Evolutionary conservation across 2,113 vertebrate species (phyloP).

Genomic region (Fregetta grallaria): DNA sequence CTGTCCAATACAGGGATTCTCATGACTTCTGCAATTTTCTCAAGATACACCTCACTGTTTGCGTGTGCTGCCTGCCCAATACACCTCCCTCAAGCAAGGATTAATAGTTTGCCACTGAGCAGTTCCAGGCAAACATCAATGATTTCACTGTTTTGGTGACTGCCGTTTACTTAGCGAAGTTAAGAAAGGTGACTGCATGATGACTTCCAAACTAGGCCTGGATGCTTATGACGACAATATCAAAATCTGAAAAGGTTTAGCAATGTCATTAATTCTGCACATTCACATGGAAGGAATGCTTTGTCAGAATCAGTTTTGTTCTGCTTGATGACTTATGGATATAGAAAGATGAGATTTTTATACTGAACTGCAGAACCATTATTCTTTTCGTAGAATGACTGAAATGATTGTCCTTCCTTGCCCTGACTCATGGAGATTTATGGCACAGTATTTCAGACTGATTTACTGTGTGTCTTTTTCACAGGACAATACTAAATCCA

Average conservation of each 20-base stretch:
- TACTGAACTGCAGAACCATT: slow-evolving; percentile 1
- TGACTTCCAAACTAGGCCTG: background rate
- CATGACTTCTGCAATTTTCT: background rate
- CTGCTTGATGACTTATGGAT: slow-evolving; percentile 15
- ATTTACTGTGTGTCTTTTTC: background rate
- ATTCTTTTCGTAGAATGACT: background rate
- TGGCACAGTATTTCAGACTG: background rate
- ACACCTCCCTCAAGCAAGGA: background rate
- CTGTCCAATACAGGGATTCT: background rate
- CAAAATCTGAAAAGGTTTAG: background rate
- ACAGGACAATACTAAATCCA: background rate
- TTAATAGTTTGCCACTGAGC: background rate
- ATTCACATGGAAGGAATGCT: slow-evolving; percentile 25
- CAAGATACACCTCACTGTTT: background rate
- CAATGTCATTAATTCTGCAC: background rate
- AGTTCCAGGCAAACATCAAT: background rate
- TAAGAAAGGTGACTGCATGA: background rate
- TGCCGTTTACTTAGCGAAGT: background rate
- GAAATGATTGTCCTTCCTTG: slow-evolving; percentile 23
- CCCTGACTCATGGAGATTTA: background rate
- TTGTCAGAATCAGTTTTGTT: slow-evolving; percentile 33
- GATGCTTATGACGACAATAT: background rate
- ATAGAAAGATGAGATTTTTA: slow-evolving; percentile 13
- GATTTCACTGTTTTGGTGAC: background rate
- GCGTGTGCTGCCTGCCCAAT: background rate